Evolutionary conservation across 2,113 vertebrate genomes (phyloP), one percentile per base, ranked within the genome.

Genomic region (Petrocephalus zakoni): DNA sequence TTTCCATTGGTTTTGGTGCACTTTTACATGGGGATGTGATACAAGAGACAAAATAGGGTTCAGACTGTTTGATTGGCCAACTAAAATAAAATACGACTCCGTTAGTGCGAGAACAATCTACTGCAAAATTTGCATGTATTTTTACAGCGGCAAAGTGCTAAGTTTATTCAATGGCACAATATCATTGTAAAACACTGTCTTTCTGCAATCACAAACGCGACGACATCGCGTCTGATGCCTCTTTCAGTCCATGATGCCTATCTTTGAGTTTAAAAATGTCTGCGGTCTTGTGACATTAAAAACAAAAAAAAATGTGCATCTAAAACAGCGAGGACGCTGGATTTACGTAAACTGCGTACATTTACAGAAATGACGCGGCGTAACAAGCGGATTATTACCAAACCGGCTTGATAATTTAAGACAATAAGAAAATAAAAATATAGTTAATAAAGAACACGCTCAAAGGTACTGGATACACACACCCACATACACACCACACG

Each of bases 321-420:
- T 21, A 19, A 37, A 34, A 75, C 87, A 82, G 29, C 75, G 25
- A 42, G 13, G n/a, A 11, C 17, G 21, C 55, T 89, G 61, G n/a
- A 86, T 49, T 46, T 52, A 64, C 22, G 5, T 42, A 64, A 21
- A 89, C 85, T 37, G 89, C 87, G 58, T 89, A 87, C 88, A 87
- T 90, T 58, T 89, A 89, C 90, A 85, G 89, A 89, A 86, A 88
- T 91, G 89, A 92, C 53, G 87, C 85, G 86, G 88, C 89, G 90
- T 90, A 91, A 91, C 90, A 90, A 84, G 51, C 25, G 29, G 90
- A 91, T 85, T 81, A 92, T 89, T 90, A 91, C 88, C 91, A 91
- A 92, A 89, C 86, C 55, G 87, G 89, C 88, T 68, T 87, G n/a
- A 85, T 55, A 29, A 89, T 91, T 87, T 89, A 90, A 88, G 88